Evolutionary conservation across 2,888 invertebrate genomes (phyloP).

Genomic region (Drosophila incognita): DNA sequence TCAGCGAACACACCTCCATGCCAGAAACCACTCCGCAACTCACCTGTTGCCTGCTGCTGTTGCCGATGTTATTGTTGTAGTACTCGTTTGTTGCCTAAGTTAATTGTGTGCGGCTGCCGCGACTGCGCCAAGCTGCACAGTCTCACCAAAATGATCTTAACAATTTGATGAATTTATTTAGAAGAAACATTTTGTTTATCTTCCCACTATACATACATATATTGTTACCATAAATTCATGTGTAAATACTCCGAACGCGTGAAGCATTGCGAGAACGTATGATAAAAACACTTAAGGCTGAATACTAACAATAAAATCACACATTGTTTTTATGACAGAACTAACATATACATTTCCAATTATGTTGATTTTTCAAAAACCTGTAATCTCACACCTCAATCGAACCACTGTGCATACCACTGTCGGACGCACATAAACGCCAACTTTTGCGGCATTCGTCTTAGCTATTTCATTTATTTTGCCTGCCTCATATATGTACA

Average conservation of each 20-base stretch:
- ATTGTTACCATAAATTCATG: neutral
- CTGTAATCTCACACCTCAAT: neutral
- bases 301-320: neutral
- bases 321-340: neutral
- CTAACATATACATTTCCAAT: neutral
- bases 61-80: slow-evolving; percentile 45
- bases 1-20: slow-evolving; percentile 15
- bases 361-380: slow-evolving; percentile 4
- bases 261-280: neutral
- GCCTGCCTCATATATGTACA: slow-evolving; percentile 34
- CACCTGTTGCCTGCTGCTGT: slow-evolving; percentile 21
- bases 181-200: neutral
- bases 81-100: slow-evolving; percentile 77
- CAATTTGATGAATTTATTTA: neutral
- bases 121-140: slow-evolving; percentile 56
- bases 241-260: neutral
- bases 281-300: neutral
- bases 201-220: neutral
- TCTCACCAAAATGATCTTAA: slow-evolving; percentile 20
- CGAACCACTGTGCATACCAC: slow-evolving; percentile 69
- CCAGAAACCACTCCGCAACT: slow-evolving; percentile 19
- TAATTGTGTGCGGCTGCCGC: slow-evolving; percentile 71
- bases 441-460: slow-evolving; percentile 62
- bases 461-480: slow-evolving; percentile 71
- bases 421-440: slow-evolving; percentile 63